Conservation (phyloP, 2,113 vertebrate species). For the Elephantulus edwardii region DNA sequence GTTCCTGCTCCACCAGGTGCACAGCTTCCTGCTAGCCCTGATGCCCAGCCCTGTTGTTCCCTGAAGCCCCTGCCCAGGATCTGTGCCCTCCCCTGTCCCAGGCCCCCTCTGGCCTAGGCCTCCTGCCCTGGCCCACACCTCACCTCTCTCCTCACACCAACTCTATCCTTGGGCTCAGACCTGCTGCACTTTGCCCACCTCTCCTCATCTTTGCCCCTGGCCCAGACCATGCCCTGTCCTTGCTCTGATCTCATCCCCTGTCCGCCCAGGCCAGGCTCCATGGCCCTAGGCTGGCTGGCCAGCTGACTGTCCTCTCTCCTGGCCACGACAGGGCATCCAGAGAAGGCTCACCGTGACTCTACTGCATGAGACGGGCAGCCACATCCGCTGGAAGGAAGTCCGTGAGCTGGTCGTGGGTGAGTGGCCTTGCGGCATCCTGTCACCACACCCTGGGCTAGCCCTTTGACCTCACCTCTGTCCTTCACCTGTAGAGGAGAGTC, state of each 20-base stretch:
- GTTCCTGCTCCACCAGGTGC: slow-evolving; percentile 97
- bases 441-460: neutral
- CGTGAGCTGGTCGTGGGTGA: slow-evolving; percentile 97
- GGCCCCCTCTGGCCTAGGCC: neutral
- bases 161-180: too few relatives aligned
- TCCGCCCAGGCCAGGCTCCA: fast-evolving
- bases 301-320: neutral
- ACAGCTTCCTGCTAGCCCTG: too few relatives aligned
- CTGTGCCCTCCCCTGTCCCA: neutral
- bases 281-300: too few relatives aligned
- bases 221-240: neutral
- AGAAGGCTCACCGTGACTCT: slow-evolving; percentile 95
- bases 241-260: too few relatives aligned
- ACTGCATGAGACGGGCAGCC: slow-evolving; percentile 93
- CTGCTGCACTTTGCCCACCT: too few relatives aligned
- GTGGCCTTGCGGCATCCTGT: slow-evolving; percentile 57
- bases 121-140: neutral
- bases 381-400: slow-evolving; percentile 95
- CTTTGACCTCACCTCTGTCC: neutral
- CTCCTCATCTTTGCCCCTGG: neutral
- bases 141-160: too few relatives aligned
- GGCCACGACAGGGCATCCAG: slow-evolving; percentile 91
- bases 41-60: neutral
- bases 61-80: too few relatives aligned
- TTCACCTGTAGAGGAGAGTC: neutral